These are phyloP conservation scores for Enteromius fasciolatus DNA, from an alignment of 2,797 vertebrate species.

Conservation along the genomic window DNA sequence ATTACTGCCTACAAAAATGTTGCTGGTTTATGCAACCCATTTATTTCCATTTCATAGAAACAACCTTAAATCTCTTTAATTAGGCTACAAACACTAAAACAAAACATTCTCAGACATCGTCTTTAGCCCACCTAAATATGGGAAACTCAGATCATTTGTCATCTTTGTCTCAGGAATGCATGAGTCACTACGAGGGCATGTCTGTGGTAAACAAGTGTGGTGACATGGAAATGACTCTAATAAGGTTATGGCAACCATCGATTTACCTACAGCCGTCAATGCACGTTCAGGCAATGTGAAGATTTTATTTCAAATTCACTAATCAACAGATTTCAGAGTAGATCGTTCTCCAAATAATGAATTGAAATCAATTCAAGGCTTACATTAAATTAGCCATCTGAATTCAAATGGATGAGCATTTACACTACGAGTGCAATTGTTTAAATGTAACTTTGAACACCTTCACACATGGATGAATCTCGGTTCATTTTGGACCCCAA, in stretches of 20 bases:
- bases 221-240: constrained; percentile 25
- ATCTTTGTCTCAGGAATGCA: constrained; percentile 22
- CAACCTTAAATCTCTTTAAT: neutral
- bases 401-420: constrained; percentile 33
- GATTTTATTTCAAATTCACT: neutral
- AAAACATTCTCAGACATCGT: constrained; percentile 39
- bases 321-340: neutral
- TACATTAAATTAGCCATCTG: constrained; percentile 1
- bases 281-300: neutral
- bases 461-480: neutral
- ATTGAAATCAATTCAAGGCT: neutral
- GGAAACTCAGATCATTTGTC: constrained; percentile 16
- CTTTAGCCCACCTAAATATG: constrained; percentile 23
- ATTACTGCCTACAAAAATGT: neutral
- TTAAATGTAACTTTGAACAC: neutral
- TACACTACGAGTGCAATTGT: constrained; percentile 1
- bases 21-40: neutral
- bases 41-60: constrained; percentile 39
- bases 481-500: neutral
- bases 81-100: constrained; percentile 12
- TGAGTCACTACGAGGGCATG: constrained; percentile 41
- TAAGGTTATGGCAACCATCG: constrained; percentile 5
- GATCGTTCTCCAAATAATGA: neutral
- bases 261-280: neutral
- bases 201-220: constrained; percentile 22